Evolutionary conservation across 2,113 vertebrate species (phyloP), one percentile per base, ranked within the genome.

Genomic region (Pholis gunnellus): DNA sequence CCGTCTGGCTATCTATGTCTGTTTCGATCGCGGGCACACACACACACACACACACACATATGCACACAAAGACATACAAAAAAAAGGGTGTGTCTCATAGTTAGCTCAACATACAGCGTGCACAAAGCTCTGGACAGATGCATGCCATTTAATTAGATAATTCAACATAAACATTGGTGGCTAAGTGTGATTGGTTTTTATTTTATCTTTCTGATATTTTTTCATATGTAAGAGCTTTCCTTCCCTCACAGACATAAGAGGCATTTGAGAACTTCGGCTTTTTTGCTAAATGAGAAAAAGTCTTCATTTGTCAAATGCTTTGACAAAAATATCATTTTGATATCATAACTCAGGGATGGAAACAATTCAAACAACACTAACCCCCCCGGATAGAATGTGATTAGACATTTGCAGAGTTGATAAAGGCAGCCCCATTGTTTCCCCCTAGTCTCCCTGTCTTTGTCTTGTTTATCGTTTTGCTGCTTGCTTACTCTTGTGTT

Each of bases 51-150:
- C 44, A 60, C 14, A n/a, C 20, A 54, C 10, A 17, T 2, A 44
- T 52, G 9, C 44, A 57, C 70, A 85, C 54, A 78, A 56, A 84
- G 38, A 70, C 67, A 75, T 22, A 48, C 40, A 34, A 46, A 18
- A 40, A 54, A 61, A 66, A 40, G 86, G 86, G 90, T 56, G 66
- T 88, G 80, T 88, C 87, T 66, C 65, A 78, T 22, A 65, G 81
- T 70, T 75, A 29, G 18, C 77, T 81, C n/a, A 20, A 52, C 72
- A 64, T 73, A 68, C 40, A 0, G 29, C 38, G 57, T 38, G 42
- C 38, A 42, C 48, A 54, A 44, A 52, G 40, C 71, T 18, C 50
- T 29, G 59, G 74, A 60, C 29, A 64, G 42, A 59, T 50, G 40
- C 13, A 64, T 68, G 9, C 9, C 68, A 66, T 75, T 85, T 84